These are phyloP conservation scores for Candoia aspera DNA, from an alignment of 2,113 vertebrate genomes.

Conservation along the genomic window DNA sequence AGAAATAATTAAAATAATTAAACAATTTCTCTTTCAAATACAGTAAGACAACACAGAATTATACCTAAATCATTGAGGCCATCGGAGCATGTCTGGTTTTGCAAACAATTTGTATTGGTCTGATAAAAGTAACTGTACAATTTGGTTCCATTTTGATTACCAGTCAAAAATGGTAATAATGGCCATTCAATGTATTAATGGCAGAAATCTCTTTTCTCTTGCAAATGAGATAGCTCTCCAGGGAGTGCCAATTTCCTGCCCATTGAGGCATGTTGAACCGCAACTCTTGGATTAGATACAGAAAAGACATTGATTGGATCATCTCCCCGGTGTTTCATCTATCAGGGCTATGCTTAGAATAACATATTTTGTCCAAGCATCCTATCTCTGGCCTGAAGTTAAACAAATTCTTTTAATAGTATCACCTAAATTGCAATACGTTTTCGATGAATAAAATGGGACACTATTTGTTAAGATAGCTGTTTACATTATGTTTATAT, in stretches of 20 bases:
- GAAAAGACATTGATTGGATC: not conserved
- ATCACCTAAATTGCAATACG: not conserved
- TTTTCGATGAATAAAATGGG: not conserved
- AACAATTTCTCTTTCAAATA: not conserved
- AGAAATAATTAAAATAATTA: not conserved
- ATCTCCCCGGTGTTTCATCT: not conserved
- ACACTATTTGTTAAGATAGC: not conserved
- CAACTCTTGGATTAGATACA: conserved; percentile 14
- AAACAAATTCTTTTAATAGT: not conserved
- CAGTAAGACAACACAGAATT: not conserved
- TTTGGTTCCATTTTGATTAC: conserved; percentile 20
- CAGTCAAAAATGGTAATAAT: conserved; percentile 2
- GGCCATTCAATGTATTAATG: not conserved
- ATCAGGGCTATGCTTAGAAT: not conserved
- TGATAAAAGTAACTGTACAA: not conserved
- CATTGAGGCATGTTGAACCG: conserved; percentile 1
- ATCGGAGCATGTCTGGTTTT: not conserved
- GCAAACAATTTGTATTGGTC: not conserved
- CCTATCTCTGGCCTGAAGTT: not conserved
- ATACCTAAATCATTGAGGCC: not conserved
- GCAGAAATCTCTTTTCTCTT: conserved; percentile 17
- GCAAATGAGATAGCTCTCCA: conserved; percentile 11
- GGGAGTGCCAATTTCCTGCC: conserved; percentile 17
- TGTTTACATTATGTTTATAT: not conserved
- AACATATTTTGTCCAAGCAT: conserved; percentile 2